Evolutionary conservation across 1,140 invertebrate genomes (phyloP), one percentile per base, ranked within the genome.

Genomic region (Phymorhynchus buccinoides): DNA sequence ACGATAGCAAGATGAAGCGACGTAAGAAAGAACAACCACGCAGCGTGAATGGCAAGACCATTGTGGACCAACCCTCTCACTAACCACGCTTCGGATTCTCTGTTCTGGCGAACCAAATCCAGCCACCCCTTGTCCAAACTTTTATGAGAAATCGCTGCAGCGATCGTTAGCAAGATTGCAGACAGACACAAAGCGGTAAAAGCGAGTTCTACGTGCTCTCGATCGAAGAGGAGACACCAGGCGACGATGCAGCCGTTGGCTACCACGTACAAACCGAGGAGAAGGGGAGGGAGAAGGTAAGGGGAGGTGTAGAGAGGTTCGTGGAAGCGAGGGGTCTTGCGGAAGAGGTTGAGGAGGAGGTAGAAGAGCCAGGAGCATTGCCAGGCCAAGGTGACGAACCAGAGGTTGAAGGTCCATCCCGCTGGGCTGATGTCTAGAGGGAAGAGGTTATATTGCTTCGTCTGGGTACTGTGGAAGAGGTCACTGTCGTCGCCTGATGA

Each of bases 331-430:
- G 83, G 71, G 0, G 82, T 88, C 66, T 86, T 88, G 27, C 90
- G 77, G 82, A 87, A 91, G 0, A 92, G 75, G 18, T 86, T 87
- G 39, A 88, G 86, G 16, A 92, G 44, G 18, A 85, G 84, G 84
- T 91, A 92, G 3, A 91, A 16, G 7, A 92, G 84, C 90, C 89
- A 91, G 1, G 89, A 62, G 18, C 87, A 86, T 80, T 92, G 88
- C 91, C 91, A 92, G 16, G 88, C 81, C 83, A 92, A 92, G 32
- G 92, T 92, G 18, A 91, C 84, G 27, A 89, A 90, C 91, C 91
- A 92, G 32, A 91, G 90, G 48, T 87, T 87, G 87, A 92, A 92
- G 12, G 90, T 92, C 88, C 89, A 90, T 27, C 91, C 91, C 16
- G 91, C 89, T 0, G 90, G 90, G 0, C 89, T 91, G n/a, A 91